A percentile compares a stretch with the other conserved stretches of the same genome.
These are phyloP conservation scores for Actenoides hombroni DNA, from an alignment of 2,113 vertebrate species.

Conservation along the genomic window DNA sequence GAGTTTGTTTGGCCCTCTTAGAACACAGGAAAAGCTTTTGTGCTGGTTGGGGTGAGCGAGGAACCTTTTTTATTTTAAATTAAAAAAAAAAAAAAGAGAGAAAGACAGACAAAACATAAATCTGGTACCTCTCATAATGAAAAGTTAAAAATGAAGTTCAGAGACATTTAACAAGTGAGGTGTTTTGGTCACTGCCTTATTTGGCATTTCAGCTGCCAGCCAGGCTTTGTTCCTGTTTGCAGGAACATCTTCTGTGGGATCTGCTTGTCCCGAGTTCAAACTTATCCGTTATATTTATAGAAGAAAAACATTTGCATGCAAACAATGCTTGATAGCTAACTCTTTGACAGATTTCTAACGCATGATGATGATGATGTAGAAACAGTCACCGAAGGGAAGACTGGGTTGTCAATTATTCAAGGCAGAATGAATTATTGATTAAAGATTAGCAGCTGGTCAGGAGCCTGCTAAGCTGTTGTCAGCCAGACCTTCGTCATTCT, in stretches of 20 bases:
- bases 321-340: neutral
- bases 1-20: neutral
- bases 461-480: neutral
- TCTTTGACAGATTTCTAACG: neutral
- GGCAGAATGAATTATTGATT: neutral
- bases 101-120: neutral
- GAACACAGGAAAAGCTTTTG: neutral
- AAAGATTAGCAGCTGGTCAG: neutral
- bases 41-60: neutral
- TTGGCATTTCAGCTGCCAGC: neutral
- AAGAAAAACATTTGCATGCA: neutral
- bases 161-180: neutral
- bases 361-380: neutral
- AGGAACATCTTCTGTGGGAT: neutral
- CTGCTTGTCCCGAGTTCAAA: fast-evolving
- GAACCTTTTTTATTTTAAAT: neutral
- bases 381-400: neutral
- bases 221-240: neutral
- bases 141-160: neutral
- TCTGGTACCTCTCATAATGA: neutral
- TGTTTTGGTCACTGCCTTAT: neutral
- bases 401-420: neutral
- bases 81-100: neutral
- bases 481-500: neutral
- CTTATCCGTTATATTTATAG: neutral